Base-by-base conservation (phyloP, 2,888 invertebrate genomes). In the Cyclophora albipunctata region DNA sequence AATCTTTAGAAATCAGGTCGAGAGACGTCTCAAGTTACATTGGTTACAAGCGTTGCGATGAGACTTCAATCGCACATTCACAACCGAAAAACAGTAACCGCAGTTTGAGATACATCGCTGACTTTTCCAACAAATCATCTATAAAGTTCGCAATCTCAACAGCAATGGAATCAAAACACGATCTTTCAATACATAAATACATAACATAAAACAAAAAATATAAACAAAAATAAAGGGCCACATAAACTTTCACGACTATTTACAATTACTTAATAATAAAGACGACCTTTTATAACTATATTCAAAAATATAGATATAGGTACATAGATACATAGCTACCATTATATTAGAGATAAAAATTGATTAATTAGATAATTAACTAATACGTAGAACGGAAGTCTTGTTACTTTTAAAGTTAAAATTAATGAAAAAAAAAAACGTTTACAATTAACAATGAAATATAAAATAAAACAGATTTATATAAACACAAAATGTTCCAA, bases 211-310 rank as follows among this genome's bases (percentile, higher is more conserved):
- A 83, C 74, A 76, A 73, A 77, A 73, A 73, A 69, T 49, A 56
- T 55, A 58, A 63, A 80, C 77, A 82, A 59, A 81, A 71, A 75
- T 69, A 84, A 85, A 83, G 78, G 84, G 87, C 84, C 84, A 87
- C 86, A 74, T 84, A 86, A 86, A 82, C 84, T 79, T 84, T 81
- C 85, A 84, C 83, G 65, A 85, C 80, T 86, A 86, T 87, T 73
- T 87, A 86, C 86, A 85, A 56, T 78, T 80, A 84, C 81, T 80
- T 84, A 84, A 68, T 63, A 71, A 74, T 81, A 20, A 81, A 79
- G 78, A 83, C 75, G 72, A 69, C 71, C 78, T 73, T 77, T 82
- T 80, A 75, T 80, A 71, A 76, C 82, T 84, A 83, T 83, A 74
- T 81, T 84, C 70, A 84, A 84, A 84, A 84, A 84, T 84, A 85